These are phyloP conservation scores for Eulemur mongoz DNA, from an alignment of 2,797 vertebrate genomes.

Conservation along the genomic window DNA sequence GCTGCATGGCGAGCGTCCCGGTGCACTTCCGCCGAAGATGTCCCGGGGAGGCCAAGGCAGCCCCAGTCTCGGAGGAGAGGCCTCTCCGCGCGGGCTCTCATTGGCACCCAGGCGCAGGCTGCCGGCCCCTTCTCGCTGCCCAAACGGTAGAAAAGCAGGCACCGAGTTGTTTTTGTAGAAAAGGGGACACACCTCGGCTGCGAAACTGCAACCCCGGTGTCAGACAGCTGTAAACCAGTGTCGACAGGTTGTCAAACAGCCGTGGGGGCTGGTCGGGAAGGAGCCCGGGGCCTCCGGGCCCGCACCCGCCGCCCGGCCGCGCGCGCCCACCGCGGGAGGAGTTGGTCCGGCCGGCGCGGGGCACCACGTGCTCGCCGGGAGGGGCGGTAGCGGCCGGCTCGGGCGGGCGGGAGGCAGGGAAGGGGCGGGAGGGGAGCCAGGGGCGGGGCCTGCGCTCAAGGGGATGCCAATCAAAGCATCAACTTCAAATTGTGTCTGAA, in stretches of 20 bases:
- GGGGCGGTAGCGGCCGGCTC: constrained; percentile 58
- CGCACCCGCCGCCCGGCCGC: constrained; percentile 73
- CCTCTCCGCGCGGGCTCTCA: constrained; percentile 22
- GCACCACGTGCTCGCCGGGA: constrained; percentile 91
- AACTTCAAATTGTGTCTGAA: constrained; percentile 99
- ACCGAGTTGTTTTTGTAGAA: constrained; percentile 83
- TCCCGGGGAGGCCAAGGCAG: neutral
- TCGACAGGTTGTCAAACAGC: constrained; percentile 97
- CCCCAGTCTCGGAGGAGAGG: neutral
- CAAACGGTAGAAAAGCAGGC: constrained; percentile 63
- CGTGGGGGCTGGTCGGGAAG: constrained; percentile 92
- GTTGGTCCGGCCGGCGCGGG: constrained; percentile 89
- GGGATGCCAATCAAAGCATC: constrained; percentile 99
- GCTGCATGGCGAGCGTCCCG: neutral
- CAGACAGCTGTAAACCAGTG: constrained; percentile 95
- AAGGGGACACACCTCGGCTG: constrained; percentile 88
- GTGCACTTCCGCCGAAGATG: neutral
- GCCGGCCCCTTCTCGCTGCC: constrained; percentile 16
- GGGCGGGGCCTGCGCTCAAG: constrained; percentile 95
- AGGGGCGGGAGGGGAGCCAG: constrained; percentile 65
- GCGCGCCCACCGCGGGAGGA: constrained; percentile 76
- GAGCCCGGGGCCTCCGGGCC: constrained; percentile 94
- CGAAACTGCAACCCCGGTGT: constrained; percentile 91
- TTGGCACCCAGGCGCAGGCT: neutral
- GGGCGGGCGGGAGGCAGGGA: constrained; percentile 80